Percentiles rank a stretch among this genome's conserved stretches.
These are phyloP conservation scores for Glossosoma conforme DNA, from an alignment of 1,140 invertebrate genomes.

Conservation along the genomic window DNA sequence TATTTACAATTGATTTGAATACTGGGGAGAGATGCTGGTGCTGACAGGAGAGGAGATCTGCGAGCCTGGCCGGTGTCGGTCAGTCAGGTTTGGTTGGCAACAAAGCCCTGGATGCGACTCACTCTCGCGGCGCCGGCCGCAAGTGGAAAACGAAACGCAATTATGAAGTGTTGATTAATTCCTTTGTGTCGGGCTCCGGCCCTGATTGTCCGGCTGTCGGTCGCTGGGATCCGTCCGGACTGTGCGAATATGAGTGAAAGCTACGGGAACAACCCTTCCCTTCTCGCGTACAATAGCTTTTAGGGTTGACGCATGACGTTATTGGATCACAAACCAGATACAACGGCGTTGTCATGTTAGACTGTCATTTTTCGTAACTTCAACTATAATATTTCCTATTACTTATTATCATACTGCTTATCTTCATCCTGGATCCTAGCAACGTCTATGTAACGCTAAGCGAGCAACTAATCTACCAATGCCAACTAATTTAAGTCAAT, in stretches of 20 bases:
- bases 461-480: no score
- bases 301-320: no score
- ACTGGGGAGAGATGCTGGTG: conserved; percentile 2
- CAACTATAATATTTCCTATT: no score
- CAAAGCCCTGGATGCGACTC: neutral
- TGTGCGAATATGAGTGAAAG: no score
- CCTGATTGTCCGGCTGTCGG: conserved; percentile 27
- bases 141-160: conserved; percentile 29
- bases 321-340: no score
- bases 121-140: conserved; percentile 3
- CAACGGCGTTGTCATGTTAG: no score
- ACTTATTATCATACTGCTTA: no score
- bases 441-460: no score
- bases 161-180: conserved; percentile 32
- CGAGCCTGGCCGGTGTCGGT: neutral
- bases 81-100: conserved; percentile 1
- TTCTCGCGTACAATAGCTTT: neutral
- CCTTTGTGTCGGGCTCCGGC: conserved; percentile 24
- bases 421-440: no score
- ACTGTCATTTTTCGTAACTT: no score
- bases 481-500: no score
- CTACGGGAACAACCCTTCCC: neutral
- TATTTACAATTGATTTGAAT: conserved; percentile 26
- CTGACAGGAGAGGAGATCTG: conserved; percentile 8
- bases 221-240: no score